Conservation (phyloP, 2,113 vertebrate species). For the Chascanopsetta lugubris region DNA sequence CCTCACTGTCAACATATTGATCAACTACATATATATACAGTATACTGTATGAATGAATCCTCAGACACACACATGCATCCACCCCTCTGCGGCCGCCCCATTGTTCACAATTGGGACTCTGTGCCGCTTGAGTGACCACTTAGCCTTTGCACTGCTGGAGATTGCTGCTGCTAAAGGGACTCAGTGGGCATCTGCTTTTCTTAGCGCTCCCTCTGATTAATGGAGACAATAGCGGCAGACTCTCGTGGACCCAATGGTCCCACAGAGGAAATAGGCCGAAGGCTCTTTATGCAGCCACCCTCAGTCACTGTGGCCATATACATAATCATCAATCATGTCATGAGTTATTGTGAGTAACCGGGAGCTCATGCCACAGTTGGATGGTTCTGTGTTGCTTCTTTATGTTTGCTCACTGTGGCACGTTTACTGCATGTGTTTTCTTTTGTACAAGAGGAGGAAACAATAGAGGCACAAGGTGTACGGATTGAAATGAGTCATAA, state of each 20-base stretch:
- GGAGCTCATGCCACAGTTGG: constrained; percentile 39
- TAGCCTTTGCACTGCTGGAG: constrained; percentile 54
- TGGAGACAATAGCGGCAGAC: constrained; percentile 63
- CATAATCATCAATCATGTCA: constrained; percentile 55
- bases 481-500: constrained; percentile 40
- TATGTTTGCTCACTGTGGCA: constrained; percentile 48
- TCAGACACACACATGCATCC: constrained; percentile 16
- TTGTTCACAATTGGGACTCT: constrained; percentile 68
- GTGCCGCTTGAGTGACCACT: constrained; percentile 68
- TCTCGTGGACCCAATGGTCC: constrained; percentile 24
- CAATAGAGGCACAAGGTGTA: constrained; percentile 13
- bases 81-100: constrained; percentile 43
- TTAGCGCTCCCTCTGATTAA: constrained; percentile 53
- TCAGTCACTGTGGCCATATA: constrained; percentile 56
- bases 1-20: constrained; percentile 20
- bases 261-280: constrained; percentile 34
- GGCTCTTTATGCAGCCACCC: constrained; percentile 55
- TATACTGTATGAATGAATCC: constrained; percentile 17
- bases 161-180: constrained; percentile 66
- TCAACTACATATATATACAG: constrained; percentile 1
- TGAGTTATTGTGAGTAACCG: constrained; percentile 49
- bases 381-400: constrained; percentile 46
- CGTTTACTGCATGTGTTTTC: constrained; percentile 48
- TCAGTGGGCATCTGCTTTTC: constrained; percentile 54
- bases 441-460: constrained; percentile 28